Base-by-base conservation (phyloP, 2,113 vertebrate genomes). In the Geococcyx californianus region DNA sequence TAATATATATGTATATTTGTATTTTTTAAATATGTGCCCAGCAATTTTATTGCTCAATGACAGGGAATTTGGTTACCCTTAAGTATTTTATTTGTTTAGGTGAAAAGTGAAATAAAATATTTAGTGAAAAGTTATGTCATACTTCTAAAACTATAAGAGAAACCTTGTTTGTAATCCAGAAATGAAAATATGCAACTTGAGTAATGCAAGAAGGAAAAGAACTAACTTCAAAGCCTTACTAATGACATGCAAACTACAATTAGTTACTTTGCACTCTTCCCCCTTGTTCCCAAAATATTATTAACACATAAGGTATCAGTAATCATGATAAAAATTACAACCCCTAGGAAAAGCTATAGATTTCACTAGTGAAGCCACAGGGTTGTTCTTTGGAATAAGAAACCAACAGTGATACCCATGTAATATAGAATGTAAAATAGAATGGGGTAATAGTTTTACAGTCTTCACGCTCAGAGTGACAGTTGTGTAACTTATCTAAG, bases 271-370 rank as follows among this genome's bases (percentile, higher is more conserved):
- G 6, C 19, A 31, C 55, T 16, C 16, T 75, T 75, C 9, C 17
- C 8, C 7, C 5, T 26, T 4, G 7, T 81, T 44, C 7, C 11
- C 14, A 36, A 49, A 83, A 52, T 28, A 93, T 97, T 97, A 97
- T 96, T 98, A 97, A 98, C 97, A 70, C 68, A 94, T 64, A 64
- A 93, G 58, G 91, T 86, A 69, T 93, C 49, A 63, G 86, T 93
- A 96, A 95, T 82, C 77, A 33, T 38, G 95, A 84, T 88, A 93
- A 90, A 95, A 84, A 89, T 93, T 90, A 95, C 93, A 97, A 60
- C 75, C 67, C 96, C 84, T 91, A 81, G 52, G 47, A 96, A 64
- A 94, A 95, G 89, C 64, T 91, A 84, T 29, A 84, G 87, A 75
- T 68, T 94, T 95, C 59, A 87, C 79, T 93, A 95, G 51, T 13